Base-by-base conservation (phyloP, 1,140 invertebrate genomes). In the Ceratina calcarata region DNA sequence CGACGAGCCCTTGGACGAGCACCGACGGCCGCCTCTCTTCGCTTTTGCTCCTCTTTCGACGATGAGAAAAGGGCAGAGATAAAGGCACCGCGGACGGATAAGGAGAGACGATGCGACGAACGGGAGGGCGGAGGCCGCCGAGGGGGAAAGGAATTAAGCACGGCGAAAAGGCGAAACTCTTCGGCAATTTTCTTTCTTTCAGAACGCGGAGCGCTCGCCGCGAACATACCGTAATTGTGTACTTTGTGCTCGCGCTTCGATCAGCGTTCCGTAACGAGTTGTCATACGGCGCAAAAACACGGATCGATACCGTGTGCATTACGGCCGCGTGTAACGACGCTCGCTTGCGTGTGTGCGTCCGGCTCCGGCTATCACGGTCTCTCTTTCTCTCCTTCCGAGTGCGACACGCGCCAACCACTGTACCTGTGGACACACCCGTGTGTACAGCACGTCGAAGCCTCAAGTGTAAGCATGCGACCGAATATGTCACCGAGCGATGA, bases 191-290 rank as follows among this genome's bases (percentile, higher is more conserved):
- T 82, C 55, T 78, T 82, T 51, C 37, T 72, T 73, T 69, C 69
- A 74, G 49, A 55, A 61, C 51, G 37, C 78, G 51, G 60, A 53
- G n/a, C 65, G 80, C 27, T 61, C 83, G 69, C 70, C 74, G 78
- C 65, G 79, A 71, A 49, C 69, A 60, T 62, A 77, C 66, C 58
- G 71, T 85, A 86, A 86, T 86, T 85, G 84, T 86, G 84, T 86
- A 86, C 84, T 85, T 85, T 86, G 76, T 75, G 80, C 83, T 86
- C 55, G 78, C 78, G 78, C 84, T 86, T 86, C 85, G 82, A 88
- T 89, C 86, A 87, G 81, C 83, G 77, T 82, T 73, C 76, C 80
- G 81, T 87, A 89, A 87, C 87, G 87, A 89, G 87, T 88, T 89
- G 87, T 88, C 85, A 84, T 88, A 85, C 80, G 83, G 71, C 79